A percentile compares a stretch with the other conserved stretches of the same genome.
phyloP scores from a whole-genome alignment of 2,113 vertebrate genomes.

The Tringa solitaria region DNA sequence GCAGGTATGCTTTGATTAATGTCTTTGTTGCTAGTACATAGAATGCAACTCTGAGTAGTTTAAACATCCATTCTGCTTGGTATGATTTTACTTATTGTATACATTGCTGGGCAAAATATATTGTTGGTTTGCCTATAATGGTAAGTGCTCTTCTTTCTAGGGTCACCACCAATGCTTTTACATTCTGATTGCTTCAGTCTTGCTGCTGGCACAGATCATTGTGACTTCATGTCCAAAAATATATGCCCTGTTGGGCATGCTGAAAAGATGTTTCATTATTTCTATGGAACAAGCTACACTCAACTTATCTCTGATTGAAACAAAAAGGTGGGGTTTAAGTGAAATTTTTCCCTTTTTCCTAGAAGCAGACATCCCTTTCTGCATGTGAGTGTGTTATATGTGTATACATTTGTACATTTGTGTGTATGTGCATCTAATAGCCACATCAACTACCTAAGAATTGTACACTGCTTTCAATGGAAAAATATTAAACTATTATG shows the following conservation, averaged over 20 bases:
- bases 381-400: background rate
- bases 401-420: background rate
- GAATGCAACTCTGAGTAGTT: background rate
- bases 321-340: background rate
- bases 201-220: background rate
- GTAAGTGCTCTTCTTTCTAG: background rate
- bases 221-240: constrained; percentile 15
- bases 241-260: background rate
- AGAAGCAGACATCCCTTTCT: background rate
- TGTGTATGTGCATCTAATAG: background rate
- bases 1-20: constrained; percentile 13
- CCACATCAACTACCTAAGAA: background rate
- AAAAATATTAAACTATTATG: background rate
- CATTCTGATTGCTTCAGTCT: background rate
- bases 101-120: background rate
- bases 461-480: background rate
- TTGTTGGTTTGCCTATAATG: background rate
- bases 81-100: background rate
- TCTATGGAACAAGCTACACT: background rate
- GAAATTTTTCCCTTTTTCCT: background rate
- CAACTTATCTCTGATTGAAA: background rate
- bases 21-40: background rate
- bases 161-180: background rate
- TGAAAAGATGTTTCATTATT: constrained; percentile 25
- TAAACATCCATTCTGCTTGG: background rate